Conservation (phyloP, 35 echinoderm and acorn worm genomes). For the Antedon bifida region DNA sequence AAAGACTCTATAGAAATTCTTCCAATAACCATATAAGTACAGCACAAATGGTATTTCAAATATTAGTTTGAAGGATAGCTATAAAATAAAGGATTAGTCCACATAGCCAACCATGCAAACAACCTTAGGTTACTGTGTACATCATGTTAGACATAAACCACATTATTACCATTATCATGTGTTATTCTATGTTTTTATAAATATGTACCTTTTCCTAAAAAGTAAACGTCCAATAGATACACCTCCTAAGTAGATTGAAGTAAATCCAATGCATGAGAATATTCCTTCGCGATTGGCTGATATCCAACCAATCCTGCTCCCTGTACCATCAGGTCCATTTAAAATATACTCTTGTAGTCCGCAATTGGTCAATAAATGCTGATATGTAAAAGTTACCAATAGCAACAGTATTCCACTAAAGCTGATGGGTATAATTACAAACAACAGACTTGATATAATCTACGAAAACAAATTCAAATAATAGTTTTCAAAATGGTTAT, state of each 20-base stretch:
- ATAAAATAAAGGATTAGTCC: too few species aligned
- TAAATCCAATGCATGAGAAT: constrained; percentile 60
- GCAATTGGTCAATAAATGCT: constrained; percentile 44
- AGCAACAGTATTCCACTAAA: constrained; percentile 41
- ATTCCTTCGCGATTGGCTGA: constrained; percentile 81
- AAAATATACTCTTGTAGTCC: constrained; percentile 42
- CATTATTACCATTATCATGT: too few species aligned
- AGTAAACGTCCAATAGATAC: constrained; percentile 56
- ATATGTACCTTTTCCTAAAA: constrained; percentile 45
- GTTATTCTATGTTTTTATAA: background rate
- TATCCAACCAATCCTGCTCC: constrained; percentile 51
- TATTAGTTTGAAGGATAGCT: too few species aligned
- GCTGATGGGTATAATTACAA: constrained; percentile 26
- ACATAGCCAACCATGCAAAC: too few species aligned
- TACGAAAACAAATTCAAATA: background rate
- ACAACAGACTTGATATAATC: constrained; percentile 29
- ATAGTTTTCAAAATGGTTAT: too few species aligned
- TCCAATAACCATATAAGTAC: too few species aligned
- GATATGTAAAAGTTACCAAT: constrained; percentile 40
- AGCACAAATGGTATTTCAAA: too few species aligned
- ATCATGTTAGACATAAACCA: too few species aligned
- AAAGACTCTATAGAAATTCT: too few species aligned
- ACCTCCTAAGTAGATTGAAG: constrained; percentile 65
- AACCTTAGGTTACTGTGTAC: too few species aligned
- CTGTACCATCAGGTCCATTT: constrained; percentile 42